A percentile compares a stretch with the other conserved stretches of the same genome.
Conservation (phyloP, 2,797 vertebrate species). For the Cossypha heuglini region DNA sequence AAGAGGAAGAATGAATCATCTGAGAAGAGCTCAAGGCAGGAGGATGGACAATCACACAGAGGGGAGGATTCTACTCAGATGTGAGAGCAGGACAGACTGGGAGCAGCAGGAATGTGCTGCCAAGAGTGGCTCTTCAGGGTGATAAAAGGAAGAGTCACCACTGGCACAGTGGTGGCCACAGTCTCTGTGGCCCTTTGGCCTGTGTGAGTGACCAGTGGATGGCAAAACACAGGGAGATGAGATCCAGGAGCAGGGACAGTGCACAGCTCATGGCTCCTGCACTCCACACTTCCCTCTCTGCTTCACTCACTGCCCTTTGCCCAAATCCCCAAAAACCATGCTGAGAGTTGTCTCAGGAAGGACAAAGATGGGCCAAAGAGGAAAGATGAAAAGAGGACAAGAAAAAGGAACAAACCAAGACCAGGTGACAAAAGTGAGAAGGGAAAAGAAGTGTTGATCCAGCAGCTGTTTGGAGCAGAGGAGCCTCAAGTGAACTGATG, state of each 20-base stretch:
- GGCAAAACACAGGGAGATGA: not conserved
- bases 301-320: not conserved
- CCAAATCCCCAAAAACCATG: fast-evolving
- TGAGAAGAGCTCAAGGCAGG: not conserved
- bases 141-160: not conserved
- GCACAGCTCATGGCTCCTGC: fast-evolving
- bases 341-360: not conserved
- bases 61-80: fast-evolving
- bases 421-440: not conserved
- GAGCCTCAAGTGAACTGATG: fast-evolving
- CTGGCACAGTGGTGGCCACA: fast-evolving
- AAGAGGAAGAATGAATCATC: not conserved
- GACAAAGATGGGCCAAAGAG: not conserved
- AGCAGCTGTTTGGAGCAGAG: not conserved
- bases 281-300: not conserved
- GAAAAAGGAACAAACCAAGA: not conserved
- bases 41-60: not conserved
- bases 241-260: fast-evolving
- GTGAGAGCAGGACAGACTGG: not conserved
- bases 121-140: not conserved
- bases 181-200: not conserved
- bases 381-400: not conserved
- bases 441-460: not conserved
- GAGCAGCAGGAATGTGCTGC: not conserved
- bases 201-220: not conserved